phyloP scores from a whole-genome alignment of 2,888 invertebrate species.

The Chrysolina americana region DNA sequence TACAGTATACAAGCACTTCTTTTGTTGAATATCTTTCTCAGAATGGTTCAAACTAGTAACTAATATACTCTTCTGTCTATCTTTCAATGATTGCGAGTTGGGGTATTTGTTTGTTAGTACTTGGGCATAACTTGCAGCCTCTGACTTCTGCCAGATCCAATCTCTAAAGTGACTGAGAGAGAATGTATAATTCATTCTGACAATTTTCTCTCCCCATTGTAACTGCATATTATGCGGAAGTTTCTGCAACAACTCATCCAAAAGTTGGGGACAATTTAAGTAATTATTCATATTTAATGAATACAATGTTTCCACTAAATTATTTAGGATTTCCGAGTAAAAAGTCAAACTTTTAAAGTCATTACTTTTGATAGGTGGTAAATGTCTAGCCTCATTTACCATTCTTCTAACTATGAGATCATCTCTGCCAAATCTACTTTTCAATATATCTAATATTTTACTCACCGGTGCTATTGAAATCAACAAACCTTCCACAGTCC shows the following conservation, averaged over 20 bases:
- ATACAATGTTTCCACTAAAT: background rate
- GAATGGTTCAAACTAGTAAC: too few species aligned
- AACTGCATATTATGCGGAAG: conserved; percentile 15
- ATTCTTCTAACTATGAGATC: conserved; percentile 13
- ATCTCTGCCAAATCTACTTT: conserved; percentile 1
- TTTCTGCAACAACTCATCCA: background rate
- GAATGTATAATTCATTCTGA: background rate
- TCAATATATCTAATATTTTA: conserved; percentile 6
- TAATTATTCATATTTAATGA: background rate
- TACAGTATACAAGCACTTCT: too few species aligned
- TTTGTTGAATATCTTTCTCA: too few species aligned
- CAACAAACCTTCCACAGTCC: too few species aligned
- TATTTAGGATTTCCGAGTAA: background rate
- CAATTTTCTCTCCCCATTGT: background rate
- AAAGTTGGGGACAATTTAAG: background rate
- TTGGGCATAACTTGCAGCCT: conserved; percentile 21
- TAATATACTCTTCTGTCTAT: background rate
- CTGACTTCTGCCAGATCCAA: too few species aligned
- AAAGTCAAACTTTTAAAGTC: too few species aligned
- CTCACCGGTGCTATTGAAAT: background rate
- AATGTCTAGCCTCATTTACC: too few species aligned
- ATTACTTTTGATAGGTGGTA: too few species aligned
- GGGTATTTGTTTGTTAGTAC: background rate
- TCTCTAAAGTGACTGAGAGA: background rate
- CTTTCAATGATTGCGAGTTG: too few species aligned